Base-by-base conservation (phyloP, 2,888 invertebrate species). In the Aleiodes leptofemur region DNA sequence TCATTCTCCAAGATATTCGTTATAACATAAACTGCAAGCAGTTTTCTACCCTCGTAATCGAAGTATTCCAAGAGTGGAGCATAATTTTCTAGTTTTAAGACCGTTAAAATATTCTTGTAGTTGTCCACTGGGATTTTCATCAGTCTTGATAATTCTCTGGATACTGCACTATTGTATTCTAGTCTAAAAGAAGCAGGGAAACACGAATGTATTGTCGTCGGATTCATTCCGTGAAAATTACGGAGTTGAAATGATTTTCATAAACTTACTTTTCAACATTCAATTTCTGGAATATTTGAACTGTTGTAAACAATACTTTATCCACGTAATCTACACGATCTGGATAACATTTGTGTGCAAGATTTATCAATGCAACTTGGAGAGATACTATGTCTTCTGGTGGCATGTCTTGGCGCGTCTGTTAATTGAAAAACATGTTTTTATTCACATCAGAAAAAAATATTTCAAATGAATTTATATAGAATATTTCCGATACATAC, bases 311-410 rank as follows among this genome's bases (percentile, higher is more conserved):
- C 80, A 99, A 91, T 16, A 99, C 98, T 86, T 97, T 95, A 89
- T 99, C 98, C 3, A 98, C 98, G 86, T 98, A 98, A 89, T 97
- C 96, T 14, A 97, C 94, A 85, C 96, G 93, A 86, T 97, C 96
- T 0, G 98, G 97, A 90, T 99, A 99, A 87, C 98, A 98, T 86
- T 98, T 97, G 85, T 98, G 95, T 0, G 99, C 98, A 79, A 99
- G 91, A 90, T 97, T 97, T 73, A 99, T 94, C 59, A 99, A 91
- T 6, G 99, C 96, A 72, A 98, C 96, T 91, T 99, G 98, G 73
- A 99, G 91, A 7, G 98, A 95, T 16, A 99, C 94, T 87, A 98
- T 97, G 90, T 99, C 99, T 90, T 99, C 99, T 29, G 96, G 90
- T 0, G 98, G 96, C 95, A 99, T 96, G 88, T 98, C 97, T 77